phyloP scores from a whole-genome alignment of 2,797 vertebrate species.

The Clangula hyemalis region DNA sequence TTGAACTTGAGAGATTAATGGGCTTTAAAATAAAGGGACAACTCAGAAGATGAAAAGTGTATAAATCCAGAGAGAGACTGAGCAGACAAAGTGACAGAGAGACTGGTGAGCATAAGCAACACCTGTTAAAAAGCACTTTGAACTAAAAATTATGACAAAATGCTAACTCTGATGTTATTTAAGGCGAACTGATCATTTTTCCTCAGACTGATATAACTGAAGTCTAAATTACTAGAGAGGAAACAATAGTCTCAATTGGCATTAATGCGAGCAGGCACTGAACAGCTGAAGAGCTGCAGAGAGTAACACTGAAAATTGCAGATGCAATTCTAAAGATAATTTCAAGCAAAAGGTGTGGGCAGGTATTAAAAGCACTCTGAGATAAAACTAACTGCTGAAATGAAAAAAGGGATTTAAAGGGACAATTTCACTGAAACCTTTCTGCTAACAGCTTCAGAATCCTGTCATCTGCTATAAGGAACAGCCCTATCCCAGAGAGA shows the following conservation, averaged over 20 bases:
- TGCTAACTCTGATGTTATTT: background rate
- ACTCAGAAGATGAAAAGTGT: background rate
- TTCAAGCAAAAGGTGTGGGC: background rate
- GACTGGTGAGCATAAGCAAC: background rate
- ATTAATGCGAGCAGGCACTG: background rate
- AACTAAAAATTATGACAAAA: background rate
- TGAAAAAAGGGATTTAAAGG: background rate
- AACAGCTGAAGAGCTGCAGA: background rate
- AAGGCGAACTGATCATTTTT: background rate
- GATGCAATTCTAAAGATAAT: background rate
- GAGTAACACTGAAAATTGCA: background rate
- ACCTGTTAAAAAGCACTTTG: background rate
- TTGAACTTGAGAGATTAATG: background rate
- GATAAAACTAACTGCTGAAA: background rate
- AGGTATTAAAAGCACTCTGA: background rate
- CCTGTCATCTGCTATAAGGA: background rate
- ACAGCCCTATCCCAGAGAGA: too few relatives aligned
- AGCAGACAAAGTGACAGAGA: background rate
- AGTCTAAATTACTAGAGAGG: background rate
- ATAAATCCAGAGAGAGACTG: background rate
- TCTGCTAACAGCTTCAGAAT: background rate
- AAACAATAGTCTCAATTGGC: background rate
- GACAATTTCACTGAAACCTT: background rate
- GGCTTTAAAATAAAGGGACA: background rate
- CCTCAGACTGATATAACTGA: background rate